Conservation (phyloP, 2,888 invertebrate species). For the Chironomus tentans region DNA sequence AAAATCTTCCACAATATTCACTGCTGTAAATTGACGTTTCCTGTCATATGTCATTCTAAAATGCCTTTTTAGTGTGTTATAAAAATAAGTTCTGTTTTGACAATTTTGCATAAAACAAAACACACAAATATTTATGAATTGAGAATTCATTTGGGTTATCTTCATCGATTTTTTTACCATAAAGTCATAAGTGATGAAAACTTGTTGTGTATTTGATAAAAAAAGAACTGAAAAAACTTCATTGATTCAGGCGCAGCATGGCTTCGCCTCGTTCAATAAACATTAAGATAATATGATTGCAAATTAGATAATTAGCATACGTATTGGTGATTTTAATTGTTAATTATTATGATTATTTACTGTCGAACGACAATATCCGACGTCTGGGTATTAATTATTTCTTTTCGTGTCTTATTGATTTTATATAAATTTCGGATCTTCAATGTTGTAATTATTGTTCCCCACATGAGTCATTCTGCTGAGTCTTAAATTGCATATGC, state of each 20-base stretch:
- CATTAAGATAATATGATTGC: neutral
- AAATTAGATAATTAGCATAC: constrained; percentile 8
- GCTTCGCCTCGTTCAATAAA: constrained; percentile 1
- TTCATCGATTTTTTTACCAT: neutral
- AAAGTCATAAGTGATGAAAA: neutral
- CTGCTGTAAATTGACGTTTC: too few species aligned
- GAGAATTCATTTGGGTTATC: neutral
- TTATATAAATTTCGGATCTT: neutral
- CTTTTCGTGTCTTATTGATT: neutral
- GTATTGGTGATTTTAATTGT: constrained; percentile 13
- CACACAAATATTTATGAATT: neutral
- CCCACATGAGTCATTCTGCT: neutral
- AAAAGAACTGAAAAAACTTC: neutral
- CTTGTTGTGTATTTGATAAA: neutral
- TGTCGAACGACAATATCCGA: neutral
- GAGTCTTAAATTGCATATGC: too few species aligned
- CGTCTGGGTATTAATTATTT: too few species aligned
- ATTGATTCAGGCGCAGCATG: neutral
- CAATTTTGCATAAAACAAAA: neutral
- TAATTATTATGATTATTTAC: neutral
- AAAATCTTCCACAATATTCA: too few species aligned
- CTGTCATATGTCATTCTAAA: too few species aligned
- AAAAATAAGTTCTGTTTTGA: neutral
- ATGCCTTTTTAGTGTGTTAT: too few species aligned
- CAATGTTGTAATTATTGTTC: neutral